phyloP scores from a whole-genome alignment of 1,140 invertebrate genomes.

The Lordiphosa mommai region DNA sequence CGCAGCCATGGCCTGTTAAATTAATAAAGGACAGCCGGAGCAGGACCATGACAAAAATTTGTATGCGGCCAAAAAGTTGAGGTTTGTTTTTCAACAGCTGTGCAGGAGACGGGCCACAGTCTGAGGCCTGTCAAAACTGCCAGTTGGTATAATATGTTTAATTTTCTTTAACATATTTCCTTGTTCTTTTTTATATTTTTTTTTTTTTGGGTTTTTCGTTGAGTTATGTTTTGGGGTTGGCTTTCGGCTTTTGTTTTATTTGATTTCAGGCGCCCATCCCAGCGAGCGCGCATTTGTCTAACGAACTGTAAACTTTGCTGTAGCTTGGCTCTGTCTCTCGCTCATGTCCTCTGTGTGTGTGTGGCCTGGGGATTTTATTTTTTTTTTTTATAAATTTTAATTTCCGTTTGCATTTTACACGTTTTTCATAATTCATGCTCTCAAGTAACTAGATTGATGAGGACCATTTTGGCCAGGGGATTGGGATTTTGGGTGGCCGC shows the following conservation, averaged over 20 bases:
- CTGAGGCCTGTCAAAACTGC: conserved; percentile 27
- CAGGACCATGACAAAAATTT: conserved; percentile 48
- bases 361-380: conserved; percentile 20
- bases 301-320: conserved; percentile 67
- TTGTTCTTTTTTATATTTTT: conserved; percentile 1
- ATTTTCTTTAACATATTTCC: conserved; percentile 56
- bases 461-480: conserved; percentile 35
- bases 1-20: conserved; percentile 58
- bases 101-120: conserved; percentile 38
- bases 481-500: conserved; percentile 26
- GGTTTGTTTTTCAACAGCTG: conserved; percentile 74
- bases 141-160: conserved; percentile 58
- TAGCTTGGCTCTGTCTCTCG: conserved; percentile 16
- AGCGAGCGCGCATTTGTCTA: conserved; percentile 56
- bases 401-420: conserved; percentile 76
- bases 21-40: conserved; percentile 63
- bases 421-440: conserved; percentile 76
- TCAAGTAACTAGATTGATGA: conserved; percentile 76
- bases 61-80: conserved; percentile 56
- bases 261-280: conserved; percentile 43
- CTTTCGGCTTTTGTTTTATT: conserved; percentile 39
- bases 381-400: conserved; percentile 68
- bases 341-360: conserved; percentile 8
- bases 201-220: conserved; percentile 17
- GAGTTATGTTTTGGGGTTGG: conserved; percentile 9